Base-by-base conservation (phyloP, 2,113 vertebrate genomes). In the Promerops cafer region DNA sequence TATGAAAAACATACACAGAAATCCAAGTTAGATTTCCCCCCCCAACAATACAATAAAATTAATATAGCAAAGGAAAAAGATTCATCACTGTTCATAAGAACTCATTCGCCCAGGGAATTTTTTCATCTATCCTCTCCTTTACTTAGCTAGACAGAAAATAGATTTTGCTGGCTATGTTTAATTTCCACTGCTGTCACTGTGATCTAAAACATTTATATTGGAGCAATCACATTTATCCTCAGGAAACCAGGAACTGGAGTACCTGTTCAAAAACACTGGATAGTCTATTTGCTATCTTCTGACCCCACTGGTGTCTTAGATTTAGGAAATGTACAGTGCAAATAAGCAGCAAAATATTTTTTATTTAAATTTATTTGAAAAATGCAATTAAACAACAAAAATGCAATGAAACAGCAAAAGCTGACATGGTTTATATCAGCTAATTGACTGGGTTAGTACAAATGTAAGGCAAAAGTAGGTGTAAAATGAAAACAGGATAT, bases 151-250 rank as follows among this genome's bases (percentile, higher is more conserved):
- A 96, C 61, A 93, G 93, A 95, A 96, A 94, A 96, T 85, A 95
- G 91, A 95, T 93, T 97, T 95, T 95, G 61, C 89, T 91, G 82
- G 61, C 89, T 84, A 89, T 72, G 89, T 93, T 95, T 96, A 95
- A 95, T 94, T 97, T 94, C 78, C 89, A 94, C 84, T 95, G 91
- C 93, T 90, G 94, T 83, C 95, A 95, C 44, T 87, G 78, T 87
- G 93, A 94, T 94, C 95, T 92, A 91, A 96, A 97, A 95, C 91
- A 94, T 95, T 95, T 95, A 87, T 87, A 93, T 59, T 87, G 65
- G 57, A 95, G 66, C 87, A 82, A 94, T 93, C 78, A 83, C 61
- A 89, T 89, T 87, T 79, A 89, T 96, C 78, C 81, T 94, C 74
- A 89, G 70, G 87, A 94, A 95, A 91, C 9, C 39, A 89, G 78